Percentiles rank a stretch among this genome's conserved stretches.
These are phyloP conservation scores for Apis florea DNA, from an alignment of 1,140 invertebrate genomes.

Conservation along the genomic window DNA sequence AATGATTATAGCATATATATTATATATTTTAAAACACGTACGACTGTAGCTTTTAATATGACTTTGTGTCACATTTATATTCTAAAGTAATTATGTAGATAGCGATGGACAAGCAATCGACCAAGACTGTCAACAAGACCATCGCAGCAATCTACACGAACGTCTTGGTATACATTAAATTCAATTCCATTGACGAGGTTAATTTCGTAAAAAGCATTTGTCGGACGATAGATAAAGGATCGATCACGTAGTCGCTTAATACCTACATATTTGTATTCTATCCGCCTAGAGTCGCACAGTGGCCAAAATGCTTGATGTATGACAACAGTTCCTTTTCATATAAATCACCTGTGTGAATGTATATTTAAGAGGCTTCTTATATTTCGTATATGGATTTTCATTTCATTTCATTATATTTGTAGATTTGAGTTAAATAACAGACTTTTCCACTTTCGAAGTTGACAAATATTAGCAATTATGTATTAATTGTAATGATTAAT, in stretches of 20 bases:
- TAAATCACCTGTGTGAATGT: too few species aligned
- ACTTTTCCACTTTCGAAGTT: too few species aligned
- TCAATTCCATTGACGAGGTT: constrained; percentile 63
- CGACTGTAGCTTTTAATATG: background rate
- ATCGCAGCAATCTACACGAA: constrained; percentile 57
- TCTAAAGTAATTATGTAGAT: constrained; percentile 58
- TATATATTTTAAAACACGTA: background rate
- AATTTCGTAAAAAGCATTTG: constrained; percentile 68
- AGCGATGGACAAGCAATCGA: constrained; percentile 48
- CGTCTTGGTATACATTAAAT: constrained; percentile 63
- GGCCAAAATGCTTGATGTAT: too few species aligned
- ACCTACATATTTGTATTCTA: background rate
- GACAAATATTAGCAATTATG: too few species aligned
- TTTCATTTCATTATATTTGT: too few species aligned
- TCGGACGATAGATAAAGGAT: constrained; percentile 56
- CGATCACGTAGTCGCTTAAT: constrained; percentile 42
- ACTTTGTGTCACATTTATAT: constrained; percentile 38
- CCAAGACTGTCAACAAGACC: constrained; percentile 60
- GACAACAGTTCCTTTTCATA: too few species aligned
- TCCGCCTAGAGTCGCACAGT: too few species aligned
- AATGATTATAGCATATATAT: background rate
- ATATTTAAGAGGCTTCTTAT: too few species aligned
- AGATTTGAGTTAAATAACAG: too few species aligned
- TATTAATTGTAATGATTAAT: too few species aligned
- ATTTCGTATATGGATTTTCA: too few species aligned